Conservation (phyloP, 2,888 invertebrate genomes). For the Osedax frankpressi region DNA sequence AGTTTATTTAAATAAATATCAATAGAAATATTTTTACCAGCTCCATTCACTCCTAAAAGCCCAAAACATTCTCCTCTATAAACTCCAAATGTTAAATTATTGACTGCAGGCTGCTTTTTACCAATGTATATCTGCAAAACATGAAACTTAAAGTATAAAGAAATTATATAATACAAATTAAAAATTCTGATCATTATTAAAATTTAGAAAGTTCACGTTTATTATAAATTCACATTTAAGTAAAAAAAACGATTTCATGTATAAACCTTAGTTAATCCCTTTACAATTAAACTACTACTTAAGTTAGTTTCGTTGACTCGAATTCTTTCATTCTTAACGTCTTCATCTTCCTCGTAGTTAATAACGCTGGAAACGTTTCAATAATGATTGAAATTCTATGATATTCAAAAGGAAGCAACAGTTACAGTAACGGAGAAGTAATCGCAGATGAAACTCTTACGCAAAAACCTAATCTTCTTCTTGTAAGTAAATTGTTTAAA, state of each 20-base stretch:
- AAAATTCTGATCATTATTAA: not conserved
- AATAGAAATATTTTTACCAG: constrained; percentile 49
- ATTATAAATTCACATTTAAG: too few species aligned
- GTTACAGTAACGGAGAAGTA: too few species aligned
- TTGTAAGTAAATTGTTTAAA: too few species aligned
- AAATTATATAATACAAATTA: not conserved
- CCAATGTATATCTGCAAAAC: not conserved
- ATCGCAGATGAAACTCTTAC: too few species aligned
- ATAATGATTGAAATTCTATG: too few species aligned
- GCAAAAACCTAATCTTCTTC: too few species aligned
- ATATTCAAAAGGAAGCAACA: too few species aligned
- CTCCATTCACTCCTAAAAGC: constrained; percentile 69
- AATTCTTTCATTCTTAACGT: not conserved
- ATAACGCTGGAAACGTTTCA: too few species aligned
- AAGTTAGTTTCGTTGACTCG: not conserved
- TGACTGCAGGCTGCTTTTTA: constrained; percentile 33
- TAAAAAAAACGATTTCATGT: too few species aligned
- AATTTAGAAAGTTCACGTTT: too few species aligned
- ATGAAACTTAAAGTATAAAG: not conserved
- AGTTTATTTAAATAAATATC: not conserved
- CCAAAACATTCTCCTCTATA: constrained; percentile 60
- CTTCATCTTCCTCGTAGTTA: not conserved
- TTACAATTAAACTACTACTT: not conserved
- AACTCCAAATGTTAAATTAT: constrained; percentile 36
- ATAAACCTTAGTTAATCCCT: not conserved